Percentiles rank a stretch among this genome's conserved stretches.
Evolutionary conservation across 1,140 invertebrate genomes (phyloP).

Genomic region (Orius insidiosus): DNA sequence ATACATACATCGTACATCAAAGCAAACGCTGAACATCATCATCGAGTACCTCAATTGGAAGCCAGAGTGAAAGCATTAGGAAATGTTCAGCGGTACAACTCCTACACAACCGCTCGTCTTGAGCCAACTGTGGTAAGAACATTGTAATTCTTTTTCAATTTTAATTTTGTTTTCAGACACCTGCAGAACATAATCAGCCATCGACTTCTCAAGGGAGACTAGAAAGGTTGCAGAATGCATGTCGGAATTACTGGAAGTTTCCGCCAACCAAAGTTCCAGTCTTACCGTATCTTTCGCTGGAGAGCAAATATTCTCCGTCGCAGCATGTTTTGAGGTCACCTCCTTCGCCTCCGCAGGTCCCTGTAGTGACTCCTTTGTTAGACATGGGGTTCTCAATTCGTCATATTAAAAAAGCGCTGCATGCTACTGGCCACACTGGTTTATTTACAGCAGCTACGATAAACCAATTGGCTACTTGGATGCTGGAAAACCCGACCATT

Average conservation of each 20-base stretch:
- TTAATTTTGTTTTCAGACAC: background rate
- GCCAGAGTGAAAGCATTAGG: slow-evolving; percentile 11
- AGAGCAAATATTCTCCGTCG: too few relatives aligned
- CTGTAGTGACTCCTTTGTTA: slow-evolving; percentile 35
- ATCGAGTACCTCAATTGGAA: slow-evolving; percentile 19
- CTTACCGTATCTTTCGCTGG: too few relatives aligned
- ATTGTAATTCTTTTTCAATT: too few relatives aligned
- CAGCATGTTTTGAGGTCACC: slow-evolving; percentile 5
- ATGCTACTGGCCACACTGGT: slow-evolving; percentile 34
- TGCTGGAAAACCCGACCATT: slow-evolving; percentile 41
- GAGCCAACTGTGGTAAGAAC: too few relatives aligned
- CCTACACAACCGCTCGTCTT: background rate
- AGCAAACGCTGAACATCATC: slow-evolving; percentile 24
- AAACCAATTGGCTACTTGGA: slow-evolving; percentile 45
- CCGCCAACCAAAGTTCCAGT: too few relatives aligned
- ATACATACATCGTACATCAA: slow-evolving; percentile 32
- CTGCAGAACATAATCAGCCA: slow-evolving; percentile 1
- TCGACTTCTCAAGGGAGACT: background rate
- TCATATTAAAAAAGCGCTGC: slow-evolving; percentile 39
- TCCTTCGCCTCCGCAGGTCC: slow-evolving; percentile 29
- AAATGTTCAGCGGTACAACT: slow-evolving; percentile 5
- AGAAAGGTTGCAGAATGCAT: background rate
- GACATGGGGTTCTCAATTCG: slow-evolving; percentile 45
- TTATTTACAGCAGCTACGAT: slow-evolving; percentile 36
- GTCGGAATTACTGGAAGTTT: too few relatives aligned